A percentile compares a stretch with the other conserved stretches of the same genome.
These are phyloP conservation scores for Oxycera nigricornis DNA, from an alignment of 2,888 invertebrate genomes.

Conservation along the genomic window DNA sequence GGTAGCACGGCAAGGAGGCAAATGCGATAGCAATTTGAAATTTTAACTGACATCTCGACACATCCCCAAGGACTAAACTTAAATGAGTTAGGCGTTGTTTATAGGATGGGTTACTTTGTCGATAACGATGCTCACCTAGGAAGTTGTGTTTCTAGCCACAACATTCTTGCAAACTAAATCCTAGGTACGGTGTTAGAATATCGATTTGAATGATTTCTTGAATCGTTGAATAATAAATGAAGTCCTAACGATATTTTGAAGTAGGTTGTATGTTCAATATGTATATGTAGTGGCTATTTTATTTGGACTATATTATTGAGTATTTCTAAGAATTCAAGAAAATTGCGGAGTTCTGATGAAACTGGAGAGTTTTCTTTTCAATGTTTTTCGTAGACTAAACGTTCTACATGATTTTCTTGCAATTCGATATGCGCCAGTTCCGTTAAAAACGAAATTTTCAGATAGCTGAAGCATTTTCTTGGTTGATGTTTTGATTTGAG, in stretches of 20 bases:
- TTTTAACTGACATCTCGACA: conserved; percentile 20
- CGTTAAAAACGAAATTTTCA: no score
- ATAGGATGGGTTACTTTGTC: not conserved
- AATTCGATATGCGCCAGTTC: no score
- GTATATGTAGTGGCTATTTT: no score
- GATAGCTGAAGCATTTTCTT: no score
- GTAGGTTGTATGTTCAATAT: no score
- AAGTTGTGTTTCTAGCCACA: not conserved
- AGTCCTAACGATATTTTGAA: not conserved
- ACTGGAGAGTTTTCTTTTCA: no score
- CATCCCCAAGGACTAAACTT: not conserved
- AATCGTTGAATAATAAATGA: conserved; percentile 8
- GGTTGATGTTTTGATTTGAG: no score
- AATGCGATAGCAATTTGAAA: conserved; percentile 24
- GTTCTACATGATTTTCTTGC: no score
- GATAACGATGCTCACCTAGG: not conserved
- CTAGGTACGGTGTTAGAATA: not conserved
- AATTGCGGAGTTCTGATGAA: no score
- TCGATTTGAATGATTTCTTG: conserved; percentile 7
- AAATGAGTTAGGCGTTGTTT: conserved; percentile 22
- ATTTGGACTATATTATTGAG: no score
- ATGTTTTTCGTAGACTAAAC: no score
- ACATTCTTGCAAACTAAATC: not conserved
- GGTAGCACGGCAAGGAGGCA: not conserved
- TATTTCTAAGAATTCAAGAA: no score